Evolutionary conservation across 2,888 invertebrate genomes (phyloP), one percentile per base, ranked within the genome.

Genomic region (Ethmia dodecea): DNA sequence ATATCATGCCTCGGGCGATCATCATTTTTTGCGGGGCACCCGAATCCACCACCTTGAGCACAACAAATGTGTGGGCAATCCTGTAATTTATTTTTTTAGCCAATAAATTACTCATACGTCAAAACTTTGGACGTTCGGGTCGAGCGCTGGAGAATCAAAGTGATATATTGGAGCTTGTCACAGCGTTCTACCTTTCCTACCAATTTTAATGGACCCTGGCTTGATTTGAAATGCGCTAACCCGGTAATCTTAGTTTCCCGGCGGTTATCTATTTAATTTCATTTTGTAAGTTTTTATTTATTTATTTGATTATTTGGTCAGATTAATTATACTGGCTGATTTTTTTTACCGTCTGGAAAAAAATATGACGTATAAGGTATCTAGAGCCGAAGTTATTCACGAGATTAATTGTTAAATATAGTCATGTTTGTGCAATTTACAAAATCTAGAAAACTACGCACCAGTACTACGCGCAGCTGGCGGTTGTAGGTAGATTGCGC

Each of bases 51-150:
- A 83, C 73, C 76, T 81, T 79, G 78, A 56, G 55, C 61, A 52
- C 70, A 70, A 78, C 73, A 75, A 83, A 84, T 78, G 83, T 79
- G 80, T 73, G 80, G 81, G 76, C 80, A 80, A 75, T 76, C 74
- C 72, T 49, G 79, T 83, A 81, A 84, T 84, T 83, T 83, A 70
- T 83, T 86, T 84, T 83, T 86, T 83, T 73, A n/a, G 61, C 74
- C 79, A 80, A 86, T 86, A 86, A 81, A 84, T 86, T 74, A 84
- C 84, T 86, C 86, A 83, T 67, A 73, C 64, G 84, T 86, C 86
- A 84, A 83, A 86, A 81, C 67, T 74, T 75, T 55, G 73, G 72
- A 72, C 72, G 63, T 63, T 43, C 38, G 47, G 51, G 53, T 53
- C 58, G 57, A 62, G 57, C 52, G 60, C 64, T 57, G 63, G 45